These are phyloP conservation scores for Drosophila biarmipes DNA, from an alignment of 1,140 invertebrate genomes.

Conservation along the genomic window DNA sequence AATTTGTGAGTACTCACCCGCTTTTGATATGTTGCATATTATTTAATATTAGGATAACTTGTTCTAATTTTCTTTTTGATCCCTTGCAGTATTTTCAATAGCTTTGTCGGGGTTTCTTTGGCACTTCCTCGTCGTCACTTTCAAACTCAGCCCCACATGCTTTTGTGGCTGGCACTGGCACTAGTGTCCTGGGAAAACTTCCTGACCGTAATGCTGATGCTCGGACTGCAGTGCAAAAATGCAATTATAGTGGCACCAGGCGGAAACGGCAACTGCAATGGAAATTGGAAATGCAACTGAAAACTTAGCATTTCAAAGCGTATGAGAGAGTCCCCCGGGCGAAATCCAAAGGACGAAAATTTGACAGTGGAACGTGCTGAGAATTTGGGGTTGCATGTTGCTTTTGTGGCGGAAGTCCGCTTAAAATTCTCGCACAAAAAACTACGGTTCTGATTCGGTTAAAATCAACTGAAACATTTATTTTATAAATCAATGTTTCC, in stretches of 20 bases:
- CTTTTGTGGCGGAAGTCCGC: background rate
- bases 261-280: slow-evolving; percentile 10
- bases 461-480: too few species aligned
- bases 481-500: too few species aligned
- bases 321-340: slow-evolving; percentile 4
- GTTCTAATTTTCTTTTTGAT: too few species aligned
- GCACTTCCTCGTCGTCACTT: slow-evolving; percentile 1
- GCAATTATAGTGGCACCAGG: slow-evolving; percentile 55
- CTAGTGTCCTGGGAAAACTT: slow-evolving; percentile 1
- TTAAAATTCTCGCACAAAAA: background rate
- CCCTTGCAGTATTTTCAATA: background rate
- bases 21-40: too few species aligned
- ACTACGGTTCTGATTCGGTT: background rate
- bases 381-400: background rate
- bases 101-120: background rate
- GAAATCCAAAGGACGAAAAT: slow-evolving; percentile 6
- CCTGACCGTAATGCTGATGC: slow-evolving; percentile 22
- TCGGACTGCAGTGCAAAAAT: slow-evolving; percentile 52
- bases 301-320: slow-evolving; percentile 42
- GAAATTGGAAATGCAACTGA: background rate
- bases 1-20: too few species aligned
- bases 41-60: too few species aligned
- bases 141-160: background rate
- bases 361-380: slow-evolving; percentile 15
- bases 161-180: background rate